Evolutionary conservation across 2,797 vertebrate genomes (phyloP), one percentile per base, ranked within the genome.

Genomic region (Pyrocephalus nanus): DNA sequence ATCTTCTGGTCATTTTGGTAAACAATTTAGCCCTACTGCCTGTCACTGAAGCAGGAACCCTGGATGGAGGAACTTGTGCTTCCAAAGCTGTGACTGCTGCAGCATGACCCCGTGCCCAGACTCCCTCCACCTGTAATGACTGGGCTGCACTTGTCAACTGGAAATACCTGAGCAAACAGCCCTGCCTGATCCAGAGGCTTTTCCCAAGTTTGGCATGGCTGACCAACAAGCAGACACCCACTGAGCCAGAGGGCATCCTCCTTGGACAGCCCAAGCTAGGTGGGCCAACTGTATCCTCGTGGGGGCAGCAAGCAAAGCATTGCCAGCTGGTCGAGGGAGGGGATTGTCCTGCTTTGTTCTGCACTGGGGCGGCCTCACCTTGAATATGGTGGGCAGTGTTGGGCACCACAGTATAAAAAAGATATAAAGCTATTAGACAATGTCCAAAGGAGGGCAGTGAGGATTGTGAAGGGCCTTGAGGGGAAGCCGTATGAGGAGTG

Each of bases 401-500:
- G 54, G 55, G 43, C 2, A 7, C 22, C 22, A 36, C 34, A n/a
- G 4, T 15, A 10, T 43, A 5, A 48, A n/a, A 57, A 57, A 11
- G 54, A 7, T 42, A 25, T 6, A 54, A 54, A 81, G 26, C 15
- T 16, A 6, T 48, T 62, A 27, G 26, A 36, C 4, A 53, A 8
- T 5, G 10, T 25, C 48, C 30, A 48, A 69, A 55, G 42, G 15
- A 82, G n/a, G 7, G 21, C 30, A 61, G 27, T 2, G 16, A 27
- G 0, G 2, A 36, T n/a, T 19, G 15, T 36, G 36, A 55, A 69
- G 36, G 18, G 36, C 48, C 42, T 54, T 62, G 78, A 89, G 42
- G 2, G 7, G 62, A 22, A 66, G 26, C 15, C 0, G 3, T 27
- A 2, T 42, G 34, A 45, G 45, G 22, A n/a, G 45, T 0, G 0